Evolutionary conservation across 35 echinoderm and acorn worm genomes (phyloP).

Genomic region (Lytechinus variegatus): DNA sequence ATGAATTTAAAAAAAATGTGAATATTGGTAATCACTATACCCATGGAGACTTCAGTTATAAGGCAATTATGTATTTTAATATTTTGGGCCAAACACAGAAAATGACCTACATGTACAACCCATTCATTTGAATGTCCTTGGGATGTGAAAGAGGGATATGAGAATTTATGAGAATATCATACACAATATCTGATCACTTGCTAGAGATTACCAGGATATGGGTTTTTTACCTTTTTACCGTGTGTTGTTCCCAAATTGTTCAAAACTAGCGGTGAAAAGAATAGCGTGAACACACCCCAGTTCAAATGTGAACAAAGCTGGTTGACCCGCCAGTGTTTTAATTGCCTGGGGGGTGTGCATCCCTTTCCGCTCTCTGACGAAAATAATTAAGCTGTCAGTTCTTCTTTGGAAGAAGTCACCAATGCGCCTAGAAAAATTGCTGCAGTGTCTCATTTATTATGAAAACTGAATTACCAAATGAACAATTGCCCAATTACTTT

Average conservation of each 20-base stretch:
- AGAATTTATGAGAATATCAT: too few species aligned
- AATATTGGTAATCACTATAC: too few species aligned
- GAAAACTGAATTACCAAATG: not conserved
- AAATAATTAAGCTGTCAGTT: constrained; percentile 9
- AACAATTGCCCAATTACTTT: not conserved
- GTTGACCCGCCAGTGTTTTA: not conserved
- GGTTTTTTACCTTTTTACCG: too few species aligned
- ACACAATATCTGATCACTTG: too few species aligned
- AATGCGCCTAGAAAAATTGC: not conserved
- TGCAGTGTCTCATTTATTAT: not conserved
- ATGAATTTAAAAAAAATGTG: too few species aligned
- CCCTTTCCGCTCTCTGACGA: constrained; percentile 7
- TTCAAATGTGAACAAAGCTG: not conserved
- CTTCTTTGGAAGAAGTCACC: not conserved
- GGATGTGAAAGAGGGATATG: too few species aligned
- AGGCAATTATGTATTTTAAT: too few species aligned
- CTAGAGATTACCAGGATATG: too few species aligned
- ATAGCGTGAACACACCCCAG: not conserved
- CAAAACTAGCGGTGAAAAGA: not conserved
- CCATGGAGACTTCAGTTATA: too few species aligned
- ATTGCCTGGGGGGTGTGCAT: not conserved
- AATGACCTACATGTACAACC: too few species aligned
- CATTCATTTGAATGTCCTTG: too few species aligned
- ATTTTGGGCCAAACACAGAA: too few species aligned
- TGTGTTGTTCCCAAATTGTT: not conserved